Evolutionary conservation across 2,888 invertebrate genomes (phyloP), one percentile per base, ranked within the genome.

Genomic region (Halocaridina rubra): DNA sequence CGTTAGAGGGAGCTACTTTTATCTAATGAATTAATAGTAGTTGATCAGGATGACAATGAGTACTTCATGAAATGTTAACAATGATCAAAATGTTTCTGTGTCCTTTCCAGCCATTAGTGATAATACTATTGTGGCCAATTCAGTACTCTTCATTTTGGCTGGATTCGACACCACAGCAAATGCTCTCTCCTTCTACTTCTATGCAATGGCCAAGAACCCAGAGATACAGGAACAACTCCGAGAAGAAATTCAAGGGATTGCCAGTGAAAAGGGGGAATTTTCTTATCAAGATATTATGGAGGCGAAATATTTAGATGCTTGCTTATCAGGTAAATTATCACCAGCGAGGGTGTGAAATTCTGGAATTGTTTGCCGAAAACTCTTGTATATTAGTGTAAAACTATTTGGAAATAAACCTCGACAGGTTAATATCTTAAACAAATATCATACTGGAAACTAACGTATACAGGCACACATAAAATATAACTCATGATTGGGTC

Each of bases 151-250:
- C 89, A 92, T 93, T 91, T 90, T 93, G n/a, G 93, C 93, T 13
- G 94, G 94, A 0, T 93, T 93, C 88, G 94, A 93, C 89, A 93
- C 94, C 0, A 93, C 93, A 0, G 93, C 94, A 0, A 92, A 93
- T 0, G 92, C 93, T 0, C 92, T 94, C 2, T 92, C 93, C 85
- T 93, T 93, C 85, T 91, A 92, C 0, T 91, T 92, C 0, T 93
- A 93, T 88, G 91, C 92, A 85, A 89, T 93, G 76, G 93, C 93
- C 0, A 86, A 91, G 8, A 92, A 93, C 89, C 92, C 91, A 46
- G 90, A 91, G 1, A 90, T 93, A 13, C 93, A 94, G 89, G 90
- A 90, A 5, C 91, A 90, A 87, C 91, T 92, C 1, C 90, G 92
- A 79, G 89, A 91, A 10, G 93, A 93, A 89, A 90, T 93, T 3